Conservation (phyloP, 2,113 vertebrate species). For the Globicephala melas region DNA sequence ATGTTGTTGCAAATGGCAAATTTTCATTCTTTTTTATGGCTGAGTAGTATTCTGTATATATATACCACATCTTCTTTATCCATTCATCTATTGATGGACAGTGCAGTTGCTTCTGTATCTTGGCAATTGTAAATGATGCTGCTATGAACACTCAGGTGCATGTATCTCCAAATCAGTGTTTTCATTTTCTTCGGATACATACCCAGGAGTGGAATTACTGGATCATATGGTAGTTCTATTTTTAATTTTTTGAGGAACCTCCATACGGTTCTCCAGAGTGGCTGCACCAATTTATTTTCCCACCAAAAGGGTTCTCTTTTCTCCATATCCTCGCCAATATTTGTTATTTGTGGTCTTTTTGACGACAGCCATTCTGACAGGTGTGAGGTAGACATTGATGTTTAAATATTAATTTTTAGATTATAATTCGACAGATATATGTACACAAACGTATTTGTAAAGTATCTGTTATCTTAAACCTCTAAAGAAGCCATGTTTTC, state of each 20-base stretch:
- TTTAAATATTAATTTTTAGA: slow-evolving; percentile 26
- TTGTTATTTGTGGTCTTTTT: not conserved
- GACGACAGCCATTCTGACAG: not conserved
- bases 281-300: not conserved
- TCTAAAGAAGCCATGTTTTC: not conserved
- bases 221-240: not conserved
- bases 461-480: not conserved
- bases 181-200: not conserved
- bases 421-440: not conserved
- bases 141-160: not conserved
- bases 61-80: not conserved
- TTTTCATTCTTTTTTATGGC: not conserved
- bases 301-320: not conserved
- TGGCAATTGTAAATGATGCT: not conserved
- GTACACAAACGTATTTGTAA: not conserved
- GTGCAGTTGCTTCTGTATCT: not conserved
- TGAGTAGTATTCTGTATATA: not conserved
- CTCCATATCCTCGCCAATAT: not conserved
- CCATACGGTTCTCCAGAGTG: not conserved
- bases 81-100: not conserved
- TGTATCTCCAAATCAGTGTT: not conserved
- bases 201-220: not conserved
- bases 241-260: not conserved
- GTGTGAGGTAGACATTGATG: not conserved
- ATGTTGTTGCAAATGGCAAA: not conserved